Evolutionary conservation across 2,113 vertebrate species (phyloP).

Genomic region (Lampris incognitus): DNA sequence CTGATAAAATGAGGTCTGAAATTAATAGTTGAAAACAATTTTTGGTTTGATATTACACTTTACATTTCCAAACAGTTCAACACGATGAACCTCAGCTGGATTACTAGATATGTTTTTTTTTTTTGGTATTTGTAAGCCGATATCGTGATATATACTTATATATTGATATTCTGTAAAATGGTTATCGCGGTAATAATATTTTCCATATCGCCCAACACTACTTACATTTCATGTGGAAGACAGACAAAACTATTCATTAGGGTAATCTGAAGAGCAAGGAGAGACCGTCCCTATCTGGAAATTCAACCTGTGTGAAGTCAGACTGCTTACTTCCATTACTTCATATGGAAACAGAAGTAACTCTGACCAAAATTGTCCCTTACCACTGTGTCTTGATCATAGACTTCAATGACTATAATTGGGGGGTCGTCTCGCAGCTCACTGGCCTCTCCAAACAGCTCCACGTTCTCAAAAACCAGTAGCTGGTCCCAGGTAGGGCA

Average conservation of each 20-base stretch:
- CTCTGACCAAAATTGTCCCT: constrained; percentile 32
- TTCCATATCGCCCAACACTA: too few species aligned
- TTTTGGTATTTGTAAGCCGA: too few species aligned
- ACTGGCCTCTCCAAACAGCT: constrained; percentile 90
- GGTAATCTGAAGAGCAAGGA: background rate
- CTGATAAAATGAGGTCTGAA: too few species aligned
- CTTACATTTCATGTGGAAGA: constrained; percentile 32
- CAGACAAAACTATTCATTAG: constrained; percentile 20
- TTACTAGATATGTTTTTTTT: too few species aligned
- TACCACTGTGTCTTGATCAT: constrained; percentile 95
- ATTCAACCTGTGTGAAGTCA: constrained; percentile 6
- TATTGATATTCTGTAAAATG: too few species aligned
- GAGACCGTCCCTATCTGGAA: constrained; percentile 14
- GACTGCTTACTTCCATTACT: constrained; percentile 1
- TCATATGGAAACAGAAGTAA: constrained; percentile 17
- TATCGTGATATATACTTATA: too few species aligned
- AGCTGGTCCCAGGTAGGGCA: constrained; percentile 97
- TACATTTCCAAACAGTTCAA: too few species aligned
- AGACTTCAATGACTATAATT: constrained; percentile 95
- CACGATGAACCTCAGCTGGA: too few species aligned
- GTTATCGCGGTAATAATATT: too few species aligned
- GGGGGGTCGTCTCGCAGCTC: constrained; percentile 94
- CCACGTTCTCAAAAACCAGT: constrained; percentile 92
- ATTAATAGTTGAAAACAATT: too few species aligned
- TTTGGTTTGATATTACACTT: too few species aligned